Evolutionary conservation across 1,140 invertebrate species (phyloP).

Genomic region (Drosophila miranda): DNA sequence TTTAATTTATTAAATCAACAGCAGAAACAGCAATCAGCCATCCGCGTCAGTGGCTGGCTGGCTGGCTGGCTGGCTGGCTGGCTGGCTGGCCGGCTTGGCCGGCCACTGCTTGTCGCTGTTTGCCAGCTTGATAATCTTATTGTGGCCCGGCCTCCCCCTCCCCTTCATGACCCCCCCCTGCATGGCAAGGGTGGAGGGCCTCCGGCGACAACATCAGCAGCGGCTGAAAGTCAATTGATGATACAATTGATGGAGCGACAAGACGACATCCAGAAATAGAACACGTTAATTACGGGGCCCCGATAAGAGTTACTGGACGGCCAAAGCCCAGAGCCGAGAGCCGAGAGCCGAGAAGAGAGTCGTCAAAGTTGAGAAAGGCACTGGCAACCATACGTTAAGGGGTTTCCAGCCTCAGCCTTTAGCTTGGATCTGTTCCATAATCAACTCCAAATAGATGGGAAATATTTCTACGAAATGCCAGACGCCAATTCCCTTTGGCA

Average conservation of each 20-base stretch:
- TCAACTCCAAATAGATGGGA: too few species aligned
- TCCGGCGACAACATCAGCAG: neutral
- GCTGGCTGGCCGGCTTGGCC: neutral
- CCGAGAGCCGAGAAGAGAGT: too few species aligned
- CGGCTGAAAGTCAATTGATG: conserved; percentile 56
- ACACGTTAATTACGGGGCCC: conserved; percentile 52
- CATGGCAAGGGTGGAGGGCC: neutral
- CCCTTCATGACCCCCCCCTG: conserved; percentile 5
- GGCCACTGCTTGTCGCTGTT: conserved; percentile 46
- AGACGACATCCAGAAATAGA: conserved; percentile 59
- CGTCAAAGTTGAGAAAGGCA: too few species aligned
- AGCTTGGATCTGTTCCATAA: too few species aligned
- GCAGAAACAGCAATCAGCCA: conserved; percentile 46
- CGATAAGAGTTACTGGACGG: neutral
- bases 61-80: conserved; percentile 2
- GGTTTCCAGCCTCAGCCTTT: too few species aligned
- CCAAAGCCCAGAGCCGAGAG: conserved; percentile 6
- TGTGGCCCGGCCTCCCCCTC: conserved; percentile 9
- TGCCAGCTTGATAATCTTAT: conserved; percentile 60
- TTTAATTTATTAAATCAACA: conserved; percentile 70
- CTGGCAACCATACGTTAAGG: too few species aligned
- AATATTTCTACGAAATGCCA: too few species aligned
- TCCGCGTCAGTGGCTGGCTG: conserved; percentile 5
- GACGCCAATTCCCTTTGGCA: too few species aligned
- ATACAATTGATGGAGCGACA: conserved; percentile 62